A percentile compares a stretch with the other conserved stretches of the same genome.
phyloP scores from a whole-genome alignment of 2,888 invertebrate genomes.

The Anodontia alba region DNA sequence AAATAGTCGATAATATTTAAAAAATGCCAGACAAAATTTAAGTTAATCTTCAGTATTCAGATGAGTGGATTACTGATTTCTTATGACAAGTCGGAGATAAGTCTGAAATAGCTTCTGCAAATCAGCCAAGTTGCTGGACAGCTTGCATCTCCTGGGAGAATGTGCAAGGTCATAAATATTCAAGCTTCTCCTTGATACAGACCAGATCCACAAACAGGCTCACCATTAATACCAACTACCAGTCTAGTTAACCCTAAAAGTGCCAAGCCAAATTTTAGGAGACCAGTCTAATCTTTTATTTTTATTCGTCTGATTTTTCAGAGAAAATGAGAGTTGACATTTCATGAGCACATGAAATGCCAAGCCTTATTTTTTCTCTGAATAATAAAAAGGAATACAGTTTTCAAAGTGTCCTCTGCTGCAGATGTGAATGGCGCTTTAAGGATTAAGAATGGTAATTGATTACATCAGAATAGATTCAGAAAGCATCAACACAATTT shows the following conservation, averaged over 20 bases:
- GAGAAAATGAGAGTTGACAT: too few relatives aligned
- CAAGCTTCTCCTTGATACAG: slow-evolving; percentile 3
- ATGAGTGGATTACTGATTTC: slow-evolving; percentile 13
- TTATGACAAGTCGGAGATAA: slow-evolving; percentile 3
- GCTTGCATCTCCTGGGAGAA: slow-evolving; percentile 13
- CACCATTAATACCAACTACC: background rate
- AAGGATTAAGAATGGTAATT: background rate
- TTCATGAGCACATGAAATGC: too few relatives aligned
- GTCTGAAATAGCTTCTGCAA: slow-evolving; percentile 4
- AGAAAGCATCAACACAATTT: slow-evolving; percentile 7
- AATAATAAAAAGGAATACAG: too few relatives aligned
- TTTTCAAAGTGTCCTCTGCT: too few relatives aligned
- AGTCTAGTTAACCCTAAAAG: too few relatives aligned
- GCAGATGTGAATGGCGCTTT: too few relatives aligned
- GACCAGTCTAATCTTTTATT: too few relatives aligned
- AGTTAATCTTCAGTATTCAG: slow-evolving; percentile 1
- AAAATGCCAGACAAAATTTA: slow-evolving; percentile 13
- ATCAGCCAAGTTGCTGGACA: slow-evolving; percentile 10
- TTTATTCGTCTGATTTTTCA: too few relatives aligned
- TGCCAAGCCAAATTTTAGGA: too few relatives aligned
- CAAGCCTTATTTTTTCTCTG: too few relatives aligned
- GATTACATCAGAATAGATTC: slow-evolving; percentile 15
- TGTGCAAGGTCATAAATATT: slow-evolving; percentile 17
- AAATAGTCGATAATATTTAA: background rate
- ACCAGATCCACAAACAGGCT: background rate